These are phyloP conservation scores for Cladopsammia gracilis DNA, from an alignment of 64 coral and sea anemone genomes.

Conservation along the genomic window DNA sequence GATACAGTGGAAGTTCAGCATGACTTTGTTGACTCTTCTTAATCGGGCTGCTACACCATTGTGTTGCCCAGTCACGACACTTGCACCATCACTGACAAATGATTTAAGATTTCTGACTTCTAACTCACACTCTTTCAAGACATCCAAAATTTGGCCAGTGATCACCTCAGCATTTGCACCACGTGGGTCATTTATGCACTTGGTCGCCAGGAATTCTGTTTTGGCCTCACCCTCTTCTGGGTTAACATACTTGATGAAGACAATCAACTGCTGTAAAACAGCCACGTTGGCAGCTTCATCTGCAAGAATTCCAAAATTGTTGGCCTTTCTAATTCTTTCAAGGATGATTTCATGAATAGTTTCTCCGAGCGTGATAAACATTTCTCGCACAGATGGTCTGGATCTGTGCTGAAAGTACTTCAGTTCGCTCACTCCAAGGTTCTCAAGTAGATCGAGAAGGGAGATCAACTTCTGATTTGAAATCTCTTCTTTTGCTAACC, in stretches of 20 bases:
- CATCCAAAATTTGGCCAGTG: neutral
- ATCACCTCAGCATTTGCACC: slow-evolving; percentile 72
- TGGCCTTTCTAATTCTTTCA: slow-evolving; percentile 7
- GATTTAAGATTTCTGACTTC: slow-evolving; percentile 8
- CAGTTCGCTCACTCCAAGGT: neutral
- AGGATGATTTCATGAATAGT: neutral
- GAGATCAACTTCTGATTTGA: slow-evolving; percentile 8
- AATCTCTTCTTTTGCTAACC: neutral
- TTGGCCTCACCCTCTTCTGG: slow-evolving; percentile 53
- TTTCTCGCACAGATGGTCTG: slow-evolving; percentile 28
- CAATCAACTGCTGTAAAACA: slow-evolving; percentile 1
- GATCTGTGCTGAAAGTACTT: slow-evolving; percentile 47
- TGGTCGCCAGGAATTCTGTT: slow-evolving; percentile 29
- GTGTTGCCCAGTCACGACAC: neutral
- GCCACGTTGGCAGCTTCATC: slow-evolving; percentile 24
- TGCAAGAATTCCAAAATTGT: slow-evolving; percentile 30
- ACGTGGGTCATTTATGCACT: slow-evolving; percentile 62
- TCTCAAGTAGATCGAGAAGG: neutral
- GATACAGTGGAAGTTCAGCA: neutral
- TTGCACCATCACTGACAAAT: slow-evolving; percentile 3
- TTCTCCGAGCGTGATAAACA: slow-evolving; percentile 14
- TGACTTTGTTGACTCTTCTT: neutral
- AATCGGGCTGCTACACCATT: neutral
- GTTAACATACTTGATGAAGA: slow-evolving; percentile 63
- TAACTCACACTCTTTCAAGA: neutral